Conservation (phyloP, 2,113 vertebrate genomes). For the Oreocharis arfaki region DNA sequence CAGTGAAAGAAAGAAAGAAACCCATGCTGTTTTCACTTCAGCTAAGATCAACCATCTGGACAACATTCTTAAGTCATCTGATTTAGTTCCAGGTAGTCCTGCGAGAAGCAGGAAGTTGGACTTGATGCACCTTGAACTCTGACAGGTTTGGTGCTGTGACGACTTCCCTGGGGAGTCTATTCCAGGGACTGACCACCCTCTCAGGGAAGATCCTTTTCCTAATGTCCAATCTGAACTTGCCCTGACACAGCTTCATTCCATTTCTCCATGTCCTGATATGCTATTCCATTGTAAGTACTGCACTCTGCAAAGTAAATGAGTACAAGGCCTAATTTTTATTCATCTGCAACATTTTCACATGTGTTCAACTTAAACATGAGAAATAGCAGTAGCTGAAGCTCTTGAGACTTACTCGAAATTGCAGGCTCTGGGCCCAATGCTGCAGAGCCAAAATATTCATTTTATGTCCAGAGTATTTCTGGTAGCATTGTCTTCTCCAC, state of each 20-base stretch:
- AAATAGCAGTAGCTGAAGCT: neutral
- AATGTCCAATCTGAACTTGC: neutral
- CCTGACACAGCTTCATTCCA: neutral
- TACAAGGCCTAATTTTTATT: neutral
- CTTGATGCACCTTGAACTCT: neutral
- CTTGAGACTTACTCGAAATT: conserved; percentile 74
- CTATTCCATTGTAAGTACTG: neutral
- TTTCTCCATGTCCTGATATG: neutral
- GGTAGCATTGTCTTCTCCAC: conserved; percentile 73
- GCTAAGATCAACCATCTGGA: neutral
- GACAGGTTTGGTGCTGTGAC: neutral
- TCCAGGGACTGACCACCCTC: neutral
- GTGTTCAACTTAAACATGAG: neutral
- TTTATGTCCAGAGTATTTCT: neutral
- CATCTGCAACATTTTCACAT: neutral
- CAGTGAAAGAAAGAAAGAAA: neutral
- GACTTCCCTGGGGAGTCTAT: neutral
- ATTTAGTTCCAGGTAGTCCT: neutral
- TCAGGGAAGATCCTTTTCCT: neutral
- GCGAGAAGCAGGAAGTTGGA: neutral
- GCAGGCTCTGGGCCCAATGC: conserved; percentile 69
- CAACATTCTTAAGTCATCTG: neutral
- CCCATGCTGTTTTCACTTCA: neutral
- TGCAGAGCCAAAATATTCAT: conserved; percentile 70
- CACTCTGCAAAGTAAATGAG: neutral